Conservation (phyloP, 2,888 invertebrate species). For the Tetanocera ferruginea region DNA sequence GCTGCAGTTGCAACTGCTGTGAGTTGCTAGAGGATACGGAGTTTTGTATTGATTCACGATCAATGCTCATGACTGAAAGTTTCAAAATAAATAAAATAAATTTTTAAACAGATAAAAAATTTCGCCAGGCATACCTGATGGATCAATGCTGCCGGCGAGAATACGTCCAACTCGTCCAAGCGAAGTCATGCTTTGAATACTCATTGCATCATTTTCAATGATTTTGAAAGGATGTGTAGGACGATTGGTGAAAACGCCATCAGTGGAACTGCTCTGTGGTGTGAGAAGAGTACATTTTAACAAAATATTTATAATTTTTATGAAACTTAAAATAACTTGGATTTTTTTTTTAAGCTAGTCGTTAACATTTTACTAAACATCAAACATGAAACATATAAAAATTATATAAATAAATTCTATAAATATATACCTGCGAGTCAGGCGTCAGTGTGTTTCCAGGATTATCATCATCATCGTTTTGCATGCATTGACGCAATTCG, state of each 20-base stretch:
- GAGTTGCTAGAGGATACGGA: slow-evolving; percentile 56
- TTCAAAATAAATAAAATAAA: not conserved
- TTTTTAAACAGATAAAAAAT: not conserved
- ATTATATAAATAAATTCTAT: not conserved
- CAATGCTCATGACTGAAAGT: slow-evolving; percentile 64
- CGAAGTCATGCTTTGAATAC: slow-evolving; percentile 90
- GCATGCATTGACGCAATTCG: slow-evolving; percentile 87
- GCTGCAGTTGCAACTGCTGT: slow-evolving; percentile 56
- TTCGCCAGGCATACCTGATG: slow-evolving; percentile 70
- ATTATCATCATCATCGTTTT: slow-evolving; percentile 87
- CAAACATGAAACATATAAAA: slow-evolving; percentile 6
- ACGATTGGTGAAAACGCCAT: slow-evolving; percentile 79
- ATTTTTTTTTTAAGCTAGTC: not conserved
- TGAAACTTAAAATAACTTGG: not conserved
- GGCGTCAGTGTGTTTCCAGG: slow-evolving; percentile 78
- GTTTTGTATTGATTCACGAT: slow-evolving; percentile 66
- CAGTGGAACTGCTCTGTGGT: slow-evolving; percentile 75
- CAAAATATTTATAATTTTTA: not conserved
- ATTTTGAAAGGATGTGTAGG: slow-evolving; percentile 86
- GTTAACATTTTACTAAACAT: not conserved
- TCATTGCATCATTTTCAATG: slow-evolving; percentile 89
- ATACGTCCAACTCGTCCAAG: slow-evolving; percentile 86
- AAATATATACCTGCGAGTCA: slow-evolving; percentile 76
- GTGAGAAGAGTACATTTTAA: not conserved
- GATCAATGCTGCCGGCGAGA: slow-evolving; percentile 78